A percentile compares a stretch with the other conserved stretches of the same genome.
Evolutionary conservation across 1,140 invertebrate species (phyloP).

Genomic region (Magallana gigas): DNA sequence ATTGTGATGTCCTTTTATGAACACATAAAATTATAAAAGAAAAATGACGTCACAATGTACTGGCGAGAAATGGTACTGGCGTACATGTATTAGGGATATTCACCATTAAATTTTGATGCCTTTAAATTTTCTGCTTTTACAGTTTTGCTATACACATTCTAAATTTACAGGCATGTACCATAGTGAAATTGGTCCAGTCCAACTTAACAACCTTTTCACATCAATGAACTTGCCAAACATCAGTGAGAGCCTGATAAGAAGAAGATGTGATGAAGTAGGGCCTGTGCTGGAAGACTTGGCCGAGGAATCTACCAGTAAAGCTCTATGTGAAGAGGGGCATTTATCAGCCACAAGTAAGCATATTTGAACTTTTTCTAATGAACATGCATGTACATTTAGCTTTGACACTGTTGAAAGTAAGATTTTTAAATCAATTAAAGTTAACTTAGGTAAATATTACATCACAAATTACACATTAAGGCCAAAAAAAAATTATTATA

Average conservation of each 20-base stretch:
- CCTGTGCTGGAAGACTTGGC: too few species aligned
- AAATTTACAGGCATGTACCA: conserved; percentile 36
- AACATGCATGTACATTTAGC: not conserved
- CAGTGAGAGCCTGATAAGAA: conserved; percentile 38
- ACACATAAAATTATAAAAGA: too few species aligned
- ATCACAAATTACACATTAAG: not conserved
- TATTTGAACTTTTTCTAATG: not conserved
- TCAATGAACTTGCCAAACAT: conserved; percentile 16
- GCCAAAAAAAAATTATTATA: too few species aligned
- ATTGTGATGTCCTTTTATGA: too few species aligned
- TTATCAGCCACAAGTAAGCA: not conserved
- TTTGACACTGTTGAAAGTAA: not conserved
- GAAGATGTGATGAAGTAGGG: not conserved
- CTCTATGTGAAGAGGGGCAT: not conserved
- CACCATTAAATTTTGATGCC: not conserved
- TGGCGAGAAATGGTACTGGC: too few species aligned
- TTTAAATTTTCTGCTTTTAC: not conserved
- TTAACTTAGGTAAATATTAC: not conserved
- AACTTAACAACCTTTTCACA: conserved; percentile 32
- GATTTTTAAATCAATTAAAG: not conserved
- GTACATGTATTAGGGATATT: not conserved
- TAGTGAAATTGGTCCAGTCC: conserved; percentile 22
- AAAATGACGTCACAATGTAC: too few species aligned
- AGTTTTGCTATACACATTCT: not conserved
- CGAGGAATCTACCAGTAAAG: not conserved